Evolutionary conservation across 2,113 vertebrate genomes (phyloP).

Genomic region (pig (Sus scrofa)): DNA sequence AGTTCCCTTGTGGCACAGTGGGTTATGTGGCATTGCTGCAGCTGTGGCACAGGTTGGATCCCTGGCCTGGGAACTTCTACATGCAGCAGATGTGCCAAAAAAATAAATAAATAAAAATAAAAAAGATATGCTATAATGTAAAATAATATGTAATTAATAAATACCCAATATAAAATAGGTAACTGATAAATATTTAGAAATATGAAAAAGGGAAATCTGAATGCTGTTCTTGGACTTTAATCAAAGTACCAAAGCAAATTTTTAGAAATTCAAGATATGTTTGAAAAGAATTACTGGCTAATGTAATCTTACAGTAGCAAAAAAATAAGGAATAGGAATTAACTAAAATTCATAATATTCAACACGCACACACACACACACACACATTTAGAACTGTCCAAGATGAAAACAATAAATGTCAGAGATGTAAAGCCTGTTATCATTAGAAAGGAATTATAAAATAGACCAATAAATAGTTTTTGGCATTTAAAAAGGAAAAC

Average conservation of each 20-base stretch:
- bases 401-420: not conserved
- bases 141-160: not conserved
- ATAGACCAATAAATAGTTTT: not conserved
- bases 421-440: not conserved
- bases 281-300: conserved; percentile 39
- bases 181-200: not conserved
- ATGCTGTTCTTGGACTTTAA: not conserved
- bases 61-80: no score
- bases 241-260: not conserved
- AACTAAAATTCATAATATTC: conserved; percentile 19
- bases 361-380: not conserved
- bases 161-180: not conserved
- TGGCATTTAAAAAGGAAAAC: conserved; percentile 36
- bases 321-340: not conserved
- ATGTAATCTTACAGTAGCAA: not conserved
- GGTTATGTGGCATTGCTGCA: no score
- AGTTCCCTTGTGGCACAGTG: no score
- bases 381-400: not conserved
- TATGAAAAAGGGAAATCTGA: not conserved
- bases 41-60: no score
- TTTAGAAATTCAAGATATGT: conserved; percentile 40
- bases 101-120: no score
- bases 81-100: no score
- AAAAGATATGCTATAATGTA: not conserved
- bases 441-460: conserved; percentile 14